phyloP scores from a whole-genome alignment of 2,113 vertebrate species.

The Sorex araneus region DNA sequence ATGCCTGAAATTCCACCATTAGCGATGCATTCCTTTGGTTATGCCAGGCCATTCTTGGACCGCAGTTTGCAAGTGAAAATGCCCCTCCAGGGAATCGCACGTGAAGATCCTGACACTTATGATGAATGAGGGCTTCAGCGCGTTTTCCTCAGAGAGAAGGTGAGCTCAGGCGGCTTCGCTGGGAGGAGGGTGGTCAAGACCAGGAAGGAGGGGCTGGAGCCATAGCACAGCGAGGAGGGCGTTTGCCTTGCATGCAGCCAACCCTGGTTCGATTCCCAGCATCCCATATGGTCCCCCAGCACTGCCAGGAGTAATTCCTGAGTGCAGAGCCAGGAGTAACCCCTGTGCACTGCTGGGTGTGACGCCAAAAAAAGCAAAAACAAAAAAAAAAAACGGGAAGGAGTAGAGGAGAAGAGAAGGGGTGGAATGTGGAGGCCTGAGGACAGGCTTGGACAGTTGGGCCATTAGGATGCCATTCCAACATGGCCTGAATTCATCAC shows the following conservation, averaged over 20 bases:
- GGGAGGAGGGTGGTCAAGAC: too few relatives aligned
- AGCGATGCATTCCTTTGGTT: constrained; percentile 76
- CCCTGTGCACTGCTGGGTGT: too few relatives aligned
- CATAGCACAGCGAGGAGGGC: too few relatives aligned
- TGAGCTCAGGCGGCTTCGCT: not conserved
- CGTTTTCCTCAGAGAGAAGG: constrained; percentile 32
- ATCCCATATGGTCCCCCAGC: too few relatives aligned
- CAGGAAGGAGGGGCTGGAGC: not conserved
- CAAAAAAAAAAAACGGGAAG: too few relatives aligned
- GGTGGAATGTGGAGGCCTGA: not conserved
- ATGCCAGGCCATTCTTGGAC: constrained; percentile 44
- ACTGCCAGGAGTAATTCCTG: too few relatives aligned
- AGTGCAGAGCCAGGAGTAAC: too few relatives aligned
- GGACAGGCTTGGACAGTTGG: not conserved
- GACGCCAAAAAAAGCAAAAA: too few relatives aligned
- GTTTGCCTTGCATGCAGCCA: too few relatives aligned
- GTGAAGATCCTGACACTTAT: constrained; percentile 49
- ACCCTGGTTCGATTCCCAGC: too few relatives aligned
- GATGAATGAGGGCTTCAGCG: constrained; percentile 46
- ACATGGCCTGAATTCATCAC: not conserved
- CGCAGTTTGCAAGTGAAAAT: constrained; percentile 68
- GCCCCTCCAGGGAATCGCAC: constrained; percentile 20
- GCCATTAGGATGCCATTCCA: not conserved
- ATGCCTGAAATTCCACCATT: constrained; percentile 79
- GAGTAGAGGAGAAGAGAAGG: not conserved